These are phyloP conservation scores for Noctua pronuba DNA, from an alignment of 2,888 invertebrate species.

Conservation along the genomic window DNA sequence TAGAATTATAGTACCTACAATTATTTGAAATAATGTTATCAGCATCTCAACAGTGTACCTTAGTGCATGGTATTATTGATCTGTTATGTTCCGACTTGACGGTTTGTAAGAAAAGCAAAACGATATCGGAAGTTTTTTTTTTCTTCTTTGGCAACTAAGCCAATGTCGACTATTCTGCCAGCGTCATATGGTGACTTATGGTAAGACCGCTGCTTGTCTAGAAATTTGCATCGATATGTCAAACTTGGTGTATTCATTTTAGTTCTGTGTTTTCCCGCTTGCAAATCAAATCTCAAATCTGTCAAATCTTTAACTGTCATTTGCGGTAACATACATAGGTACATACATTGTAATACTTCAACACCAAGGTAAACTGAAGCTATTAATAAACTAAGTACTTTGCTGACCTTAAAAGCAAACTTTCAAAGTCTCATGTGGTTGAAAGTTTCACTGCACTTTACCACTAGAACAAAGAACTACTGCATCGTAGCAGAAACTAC, in stretches of 20 bases:
- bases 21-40: neutral
- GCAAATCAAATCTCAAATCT: no score
- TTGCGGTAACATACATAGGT: neutral
- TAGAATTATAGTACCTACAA: no score
- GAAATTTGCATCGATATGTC: no score
- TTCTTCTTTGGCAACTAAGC: neutral
- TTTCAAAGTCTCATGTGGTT: conserved; percentile 29
- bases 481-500: neutral
- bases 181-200: neutral
- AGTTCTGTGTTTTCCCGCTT: no score
- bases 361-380: conserved; percentile 9
- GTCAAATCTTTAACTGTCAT: neutral
- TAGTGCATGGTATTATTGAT: no score
- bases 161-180: neutral
- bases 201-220: no score
- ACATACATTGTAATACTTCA: neutral
- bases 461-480: conserved; percentile 22
- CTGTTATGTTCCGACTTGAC: neutral
- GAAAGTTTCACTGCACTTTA: conserved; percentile 21
- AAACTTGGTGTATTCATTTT: no score
- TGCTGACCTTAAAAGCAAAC: conserved; percentile 34
- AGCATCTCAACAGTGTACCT: no score
- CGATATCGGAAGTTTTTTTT: neutral
- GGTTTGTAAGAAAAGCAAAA: neutral
- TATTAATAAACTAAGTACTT: conserved; percentile 28